Evolutionary conservation across 1,140 invertebrate species (phyloP), one percentile per base, ranked within the genome.

Genomic region (Drosophila nigromelanica): DNA sequence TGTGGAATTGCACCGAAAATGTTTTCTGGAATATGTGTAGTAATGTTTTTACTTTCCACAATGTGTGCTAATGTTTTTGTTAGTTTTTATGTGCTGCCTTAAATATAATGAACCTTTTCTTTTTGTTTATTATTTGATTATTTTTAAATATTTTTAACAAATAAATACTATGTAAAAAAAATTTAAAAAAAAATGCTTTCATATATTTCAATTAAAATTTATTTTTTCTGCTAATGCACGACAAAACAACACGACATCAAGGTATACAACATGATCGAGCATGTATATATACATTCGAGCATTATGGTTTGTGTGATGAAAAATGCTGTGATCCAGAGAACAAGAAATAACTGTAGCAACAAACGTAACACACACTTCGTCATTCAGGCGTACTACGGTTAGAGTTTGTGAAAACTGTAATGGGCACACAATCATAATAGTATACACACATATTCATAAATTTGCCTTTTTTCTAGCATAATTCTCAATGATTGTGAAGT

Each of bases 241-340:
- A 27, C 18, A 39, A 10, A 24, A 37, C 18, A 70, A 76, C 61
- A 67, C 47, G 54, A 73, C 59, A 76, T 69, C 76, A 85, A 85
- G 72, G 76, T 82, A 83, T 82, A 80, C 80, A 83, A 80, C 47
- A 68, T 75, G 61, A 75, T 71, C 70, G 71, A 64, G n/a, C 48
- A 43, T 12, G 40, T 33, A 39, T 40, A 39, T 39, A 39, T 39
- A 39, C 55, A 73, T 47, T 73, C 45, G 76, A 70, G 39, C 74
- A 78, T 81, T 74, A 74, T 87, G 58, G 76, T 87, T 86, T 89
- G 89, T 90, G 89, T 82, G 78, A 90, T 82, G 78, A 74, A 60
- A 73, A 82, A 80, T 90, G 89, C 89, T 90, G 89, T 90, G 83
- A 90, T 90, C 72, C 73, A 76, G 72, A 75, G 68, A 86, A 73